These are phyloP conservation scores for Leptarthrus brevirostris DNA, from an alignment of 2,888 invertebrate species.

Conservation along the genomic window DNA sequence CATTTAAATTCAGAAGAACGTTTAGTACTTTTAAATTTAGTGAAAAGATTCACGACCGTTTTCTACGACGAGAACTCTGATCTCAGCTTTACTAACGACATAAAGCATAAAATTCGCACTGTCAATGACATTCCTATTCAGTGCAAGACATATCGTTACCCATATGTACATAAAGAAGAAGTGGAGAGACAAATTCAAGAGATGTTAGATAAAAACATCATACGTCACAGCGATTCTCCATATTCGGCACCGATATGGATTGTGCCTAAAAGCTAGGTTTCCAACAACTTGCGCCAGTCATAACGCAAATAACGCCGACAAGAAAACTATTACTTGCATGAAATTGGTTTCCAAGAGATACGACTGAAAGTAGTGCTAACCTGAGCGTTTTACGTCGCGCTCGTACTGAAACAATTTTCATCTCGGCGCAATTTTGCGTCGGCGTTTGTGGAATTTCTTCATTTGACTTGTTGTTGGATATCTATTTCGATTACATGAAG, in stretches of 20 bases:
- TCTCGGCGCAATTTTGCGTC: too few relatives aligned
- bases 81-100: not conserved
- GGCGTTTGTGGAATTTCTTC: too few relatives aligned
- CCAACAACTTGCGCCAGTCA: too few relatives aligned
- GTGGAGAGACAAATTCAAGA: conserved; percentile 56
- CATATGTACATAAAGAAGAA: conserved; percentile 48
- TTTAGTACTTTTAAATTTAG: not conserved
- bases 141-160: conserved; percentile 48
- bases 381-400: too few relatives aligned
- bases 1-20: not conserved
- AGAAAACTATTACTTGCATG: too few relatives aligned
- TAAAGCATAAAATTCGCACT: not conserved
- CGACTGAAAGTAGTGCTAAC: too few relatives aligned
- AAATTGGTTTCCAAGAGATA: too few relatives aligned
- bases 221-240: conserved; percentile 38
- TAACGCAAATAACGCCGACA: too few relatives aligned
- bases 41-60: not conserved
- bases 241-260: conserved; percentile 29
- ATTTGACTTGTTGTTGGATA: too few relatives aligned
- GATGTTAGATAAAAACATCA: conserved; percentile 55
- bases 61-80: not conserved
- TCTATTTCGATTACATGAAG: too few relatives aligned
- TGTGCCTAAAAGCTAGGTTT: conserved; percentile 35
- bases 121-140: conserved; percentile 2
- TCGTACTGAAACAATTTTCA: too few relatives aligned